These are phyloP conservation scores for Sarcoramphus papa DNA, from an alignment of 2,797 vertebrate genomes.

Conservation along the genomic window DNA sequence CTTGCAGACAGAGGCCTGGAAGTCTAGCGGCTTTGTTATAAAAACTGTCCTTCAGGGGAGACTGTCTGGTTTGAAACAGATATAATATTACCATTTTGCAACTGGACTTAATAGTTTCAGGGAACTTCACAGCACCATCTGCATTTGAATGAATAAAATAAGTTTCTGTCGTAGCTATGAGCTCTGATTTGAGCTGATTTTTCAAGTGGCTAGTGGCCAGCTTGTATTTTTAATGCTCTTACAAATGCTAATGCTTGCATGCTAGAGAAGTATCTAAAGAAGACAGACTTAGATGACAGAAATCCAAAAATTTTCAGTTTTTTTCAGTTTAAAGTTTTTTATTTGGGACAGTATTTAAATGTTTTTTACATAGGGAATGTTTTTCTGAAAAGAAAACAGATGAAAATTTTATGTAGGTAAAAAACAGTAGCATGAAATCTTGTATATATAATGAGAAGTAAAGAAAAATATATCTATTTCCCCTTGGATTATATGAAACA, in stretches of 20 bases:
- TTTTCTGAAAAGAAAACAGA: not conserved
- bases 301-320: not conserved
- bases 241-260: not conserved
- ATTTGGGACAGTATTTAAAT: not conserved
- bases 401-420: not conserved
- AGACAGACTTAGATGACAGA: not conserved
- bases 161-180: not conserved
- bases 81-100: not conserved
- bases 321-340: not conserved
- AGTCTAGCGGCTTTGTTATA: not conserved
- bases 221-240: not conserved
- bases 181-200: not conserved
- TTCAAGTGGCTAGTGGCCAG: not conserved
- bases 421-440: not conserved
- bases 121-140: not conserved
- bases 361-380: not conserved
- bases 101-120: not conserved
- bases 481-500: not conserved
- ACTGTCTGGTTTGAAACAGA: not conserved
- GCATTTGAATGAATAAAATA: not conserved
- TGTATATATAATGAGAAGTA: not conserved
- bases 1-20: not conserved
- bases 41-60: not conserved
- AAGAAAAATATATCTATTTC: not conserved
- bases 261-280: not conserved